Conservation (phyloP, 2,113 vertebrate genomes). For the Monarcha castaneiventris region DNA sequence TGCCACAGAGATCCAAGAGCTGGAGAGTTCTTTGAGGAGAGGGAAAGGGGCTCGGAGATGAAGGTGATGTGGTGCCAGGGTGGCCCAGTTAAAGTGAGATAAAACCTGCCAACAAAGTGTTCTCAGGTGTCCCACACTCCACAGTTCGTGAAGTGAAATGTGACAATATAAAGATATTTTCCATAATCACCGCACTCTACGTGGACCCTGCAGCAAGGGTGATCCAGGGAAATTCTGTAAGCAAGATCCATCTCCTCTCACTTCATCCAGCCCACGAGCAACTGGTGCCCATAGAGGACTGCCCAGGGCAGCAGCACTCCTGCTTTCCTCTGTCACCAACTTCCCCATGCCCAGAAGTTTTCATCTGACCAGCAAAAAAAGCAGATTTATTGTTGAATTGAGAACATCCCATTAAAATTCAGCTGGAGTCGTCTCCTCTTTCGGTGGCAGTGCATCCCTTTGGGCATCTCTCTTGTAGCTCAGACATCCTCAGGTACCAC, state of each 20-base stretch:
- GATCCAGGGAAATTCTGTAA: background rate
- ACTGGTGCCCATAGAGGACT: accelerated
- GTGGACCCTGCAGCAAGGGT: background rate
- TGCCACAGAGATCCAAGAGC: background rate
- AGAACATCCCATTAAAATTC: background rate
- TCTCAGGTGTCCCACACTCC: background rate
- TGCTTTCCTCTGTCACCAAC: background rate
- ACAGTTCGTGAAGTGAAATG: background rate
- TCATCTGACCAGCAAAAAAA: background rate
- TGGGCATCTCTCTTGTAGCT: background rate
- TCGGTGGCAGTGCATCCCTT: background rate
- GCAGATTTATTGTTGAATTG: background rate
- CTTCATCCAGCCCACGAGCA: background rate
- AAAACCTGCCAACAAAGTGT: background rate
- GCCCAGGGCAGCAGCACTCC: background rate
- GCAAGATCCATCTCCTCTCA: background rate
- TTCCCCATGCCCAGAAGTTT: background rate
- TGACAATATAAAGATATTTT: background rate
- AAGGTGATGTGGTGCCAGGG: background rate
- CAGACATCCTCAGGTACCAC: background rate
- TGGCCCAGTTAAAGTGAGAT: background rate
- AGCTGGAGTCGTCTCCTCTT: background rate
- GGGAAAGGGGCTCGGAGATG: background rate
- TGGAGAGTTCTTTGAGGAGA: background rate
- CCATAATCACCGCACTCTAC: accelerated